Evolutionary conservation across 2,888 invertebrate species (phyloP).

Genomic region (Chloroclysta siterata): DNA sequence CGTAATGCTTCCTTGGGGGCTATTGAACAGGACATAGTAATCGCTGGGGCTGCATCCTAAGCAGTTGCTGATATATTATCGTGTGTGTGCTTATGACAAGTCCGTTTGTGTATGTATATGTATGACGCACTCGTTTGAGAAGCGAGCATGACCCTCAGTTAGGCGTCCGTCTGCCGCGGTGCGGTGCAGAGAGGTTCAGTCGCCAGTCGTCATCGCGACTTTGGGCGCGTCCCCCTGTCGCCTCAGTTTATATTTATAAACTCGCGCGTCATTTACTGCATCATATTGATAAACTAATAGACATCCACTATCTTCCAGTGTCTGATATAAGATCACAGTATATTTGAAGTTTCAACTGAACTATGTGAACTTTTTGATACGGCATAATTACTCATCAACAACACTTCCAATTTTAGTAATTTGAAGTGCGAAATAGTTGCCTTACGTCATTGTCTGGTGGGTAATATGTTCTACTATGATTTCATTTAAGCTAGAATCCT

Average conservation of each 20-base stretch:
- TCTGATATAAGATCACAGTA: constrained; percentile 28
- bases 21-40: constrained; percentile 51
- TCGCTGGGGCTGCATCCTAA: constrained; percentile 66
- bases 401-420: constrained; percentile 29
- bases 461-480: constrained; percentile 26
- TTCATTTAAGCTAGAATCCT: not conserved
- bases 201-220: constrained; percentile 69
- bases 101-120: constrained; percentile 37
- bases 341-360: constrained; percentile 22
- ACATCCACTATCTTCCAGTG: constrained; percentile 53
- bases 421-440: constrained; percentile 33
- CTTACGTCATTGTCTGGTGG: constrained; percentile 46
- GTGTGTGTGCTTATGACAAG: constrained; percentile 64
- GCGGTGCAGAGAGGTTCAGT: constrained; percentile 54
- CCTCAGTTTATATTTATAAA: constrained; percentile 77
- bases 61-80: constrained; percentile 56
- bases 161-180: constrained; percentile 68
- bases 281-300: constrained; percentile 64
- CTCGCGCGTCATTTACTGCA: constrained; percentile 69
- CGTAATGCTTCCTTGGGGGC: constrained; percentile 29
- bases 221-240: constrained; percentile 80
- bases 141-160: constrained; percentile 54
- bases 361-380: constrained; percentile 22
- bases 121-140: constrained; percentile 73
- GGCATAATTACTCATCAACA: constrained; percentile 4